A percentile compares a stretch with the other conserved stretches of the same genome.
These are phyloP conservation scores for Eustalomyia histrio DNA, from an alignment of 2,888 invertebrate genomes.

Conservation along the genomic window DNA sequence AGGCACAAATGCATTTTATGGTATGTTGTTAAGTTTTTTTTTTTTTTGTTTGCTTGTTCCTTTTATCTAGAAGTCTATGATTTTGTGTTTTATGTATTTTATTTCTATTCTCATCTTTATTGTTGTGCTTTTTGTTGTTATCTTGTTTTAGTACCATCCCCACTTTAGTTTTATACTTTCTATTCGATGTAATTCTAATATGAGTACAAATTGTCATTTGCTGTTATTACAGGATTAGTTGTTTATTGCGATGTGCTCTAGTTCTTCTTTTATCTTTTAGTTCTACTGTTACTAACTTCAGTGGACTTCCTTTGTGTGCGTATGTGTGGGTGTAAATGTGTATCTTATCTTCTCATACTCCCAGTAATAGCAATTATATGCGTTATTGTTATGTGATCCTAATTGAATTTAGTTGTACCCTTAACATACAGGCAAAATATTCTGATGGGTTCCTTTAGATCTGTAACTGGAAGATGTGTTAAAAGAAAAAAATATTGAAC, in stretches of 20 bases:
- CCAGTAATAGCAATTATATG: constrained; percentile 41
- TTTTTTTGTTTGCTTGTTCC: too few relatives aligned
- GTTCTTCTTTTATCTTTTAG: not conserved
- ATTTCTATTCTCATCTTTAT: not conserved
- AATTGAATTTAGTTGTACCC: constrained; percentile 55
- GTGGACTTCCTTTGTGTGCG: too few relatives aligned
- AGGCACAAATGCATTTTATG: not conserved
- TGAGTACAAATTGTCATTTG: constrained; percentile 48
- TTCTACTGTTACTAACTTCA: too few relatives aligned
- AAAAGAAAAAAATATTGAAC: too few relatives aligned
- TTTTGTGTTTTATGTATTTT: too few relatives aligned
- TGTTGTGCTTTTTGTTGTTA: not conserved
- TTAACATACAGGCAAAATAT: constrained; percentile 15
- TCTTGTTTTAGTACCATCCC: not conserved
- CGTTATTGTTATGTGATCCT: constrained; percentile 52
- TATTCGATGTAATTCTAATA: not conserved
- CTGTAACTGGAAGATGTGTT: too few relatives aligned
- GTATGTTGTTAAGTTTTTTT: not conserved
- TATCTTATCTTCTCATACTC: not conserved
- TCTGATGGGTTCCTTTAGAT: too few relatives aligned
- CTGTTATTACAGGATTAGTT: constrained; percentile 50
- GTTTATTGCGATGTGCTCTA: constrained; percentile 18
- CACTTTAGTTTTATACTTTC: not conserved
- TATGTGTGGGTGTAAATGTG: too few relatives aligned
- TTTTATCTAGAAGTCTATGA: too few relatives aligned